These are phyloP conservation scores for Sebastes flavidus DNA, from an alignment of 2,797 vertebrate species.

Conservation along the genomic window DNA sequence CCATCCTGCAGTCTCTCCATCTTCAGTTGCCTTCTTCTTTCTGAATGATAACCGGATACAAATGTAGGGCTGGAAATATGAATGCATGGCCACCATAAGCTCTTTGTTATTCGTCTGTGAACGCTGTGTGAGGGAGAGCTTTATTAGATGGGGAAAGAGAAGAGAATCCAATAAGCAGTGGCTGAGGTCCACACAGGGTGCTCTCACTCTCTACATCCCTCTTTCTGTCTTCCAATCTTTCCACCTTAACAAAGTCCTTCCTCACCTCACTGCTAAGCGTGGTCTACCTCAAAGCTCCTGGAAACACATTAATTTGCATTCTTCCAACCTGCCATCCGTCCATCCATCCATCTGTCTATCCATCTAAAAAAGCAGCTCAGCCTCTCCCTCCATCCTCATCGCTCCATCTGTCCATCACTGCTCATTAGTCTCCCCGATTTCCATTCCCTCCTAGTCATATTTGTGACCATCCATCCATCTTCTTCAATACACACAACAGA, in stretches of 20 bases:
- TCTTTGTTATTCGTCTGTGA: slow-evolving; percentile 52
- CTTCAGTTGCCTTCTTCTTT: slow-evolving; percentile 2
- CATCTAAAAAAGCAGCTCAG: slow-evolving; percentile 45
- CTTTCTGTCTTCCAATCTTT: slow-evolving; percentile 16
- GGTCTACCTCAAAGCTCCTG: slow-evolving; percentile 17
- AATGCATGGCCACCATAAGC: slow-evolving; percentile 14
- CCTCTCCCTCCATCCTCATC: slow-evolving; percentile 38
- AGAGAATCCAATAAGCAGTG: slow-evolving; percentile 35
- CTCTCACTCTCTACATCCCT: slow-evolving; percentile 1
- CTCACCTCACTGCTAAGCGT: slow-evolving; percentile 18
- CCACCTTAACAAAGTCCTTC: slow-evolving; percentile 26
- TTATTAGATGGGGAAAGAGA: slow-evolving; percentile 29
- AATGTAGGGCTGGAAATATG: slow-evolving; percentile 24
- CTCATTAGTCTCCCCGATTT: slow-evolving; percentile 60
- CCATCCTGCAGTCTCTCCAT: not conserved
- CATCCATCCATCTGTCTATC: slow-evolving; percentile 46
- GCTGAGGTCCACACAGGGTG: not conserved
- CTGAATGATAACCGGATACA: slow-evolving; percentile 42
- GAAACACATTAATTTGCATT: slow-evolving; percentile 55
- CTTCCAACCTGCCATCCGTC: slow-evolving; percentile 23
- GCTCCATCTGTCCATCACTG: slow-evolving; percentile 70
- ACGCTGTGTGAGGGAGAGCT: slow-evolving; percentile 7
- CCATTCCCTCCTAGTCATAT: slow-evolving; percentile 55
- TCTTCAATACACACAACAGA: slow-evolving; percentile 53
- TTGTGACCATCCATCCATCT: slow-evolving; percentile 62